Conservation (phyloP, 2,888 invertebrate species). For the Standfussiana lucernea region DNA sequence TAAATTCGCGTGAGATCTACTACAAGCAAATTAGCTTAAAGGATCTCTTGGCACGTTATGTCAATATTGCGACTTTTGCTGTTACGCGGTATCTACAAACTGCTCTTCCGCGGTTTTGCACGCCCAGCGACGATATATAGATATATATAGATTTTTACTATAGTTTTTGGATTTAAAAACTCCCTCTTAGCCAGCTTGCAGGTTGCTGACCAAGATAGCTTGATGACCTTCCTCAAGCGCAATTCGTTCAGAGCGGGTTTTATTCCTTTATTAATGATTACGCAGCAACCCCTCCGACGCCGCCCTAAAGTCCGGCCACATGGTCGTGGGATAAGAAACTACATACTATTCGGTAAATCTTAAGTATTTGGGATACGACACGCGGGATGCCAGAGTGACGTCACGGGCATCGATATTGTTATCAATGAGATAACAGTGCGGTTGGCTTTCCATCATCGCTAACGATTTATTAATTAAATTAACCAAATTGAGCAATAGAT, state of each 20-base stretch:
- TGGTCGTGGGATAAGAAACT: not conserved
- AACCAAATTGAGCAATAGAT: slow-evolving; percentile 19
- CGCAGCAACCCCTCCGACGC: not conserved
- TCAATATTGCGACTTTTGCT: too few species aligned
- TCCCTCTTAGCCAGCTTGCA: not conserved
- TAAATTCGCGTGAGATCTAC: too few species aligned
- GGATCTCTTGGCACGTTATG: too few species aligned
- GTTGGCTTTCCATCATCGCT: slow-evolving; percentile 45
- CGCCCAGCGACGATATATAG: too few species aligned
- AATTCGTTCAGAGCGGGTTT: not conserved
- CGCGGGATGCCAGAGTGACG: slow-evolving; percentile 1
- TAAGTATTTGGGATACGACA: not conserved
- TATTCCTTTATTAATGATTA: not conserved
- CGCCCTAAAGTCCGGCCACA: not conserved
- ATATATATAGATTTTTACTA: too few species aligned
- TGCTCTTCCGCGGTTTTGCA: too few species aligned
- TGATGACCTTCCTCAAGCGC: not conserved
- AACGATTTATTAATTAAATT: slow-evolving; percentile 45
- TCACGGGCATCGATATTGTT: slow-evolving; percentile 44
- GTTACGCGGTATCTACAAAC: too few species aligned
- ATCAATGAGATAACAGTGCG: slow-evolving; percentile 51
- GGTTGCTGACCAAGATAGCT: not conserved
- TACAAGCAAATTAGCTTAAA: too few species aligned
- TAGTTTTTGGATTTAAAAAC: not conserved
- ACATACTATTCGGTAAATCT: not conserved